These are phyloP conservation scores for Hypolimnas misippus DNA, from an alignment of 2,888 invertebrate genomes.

Conservation along the genomic window DNA sequence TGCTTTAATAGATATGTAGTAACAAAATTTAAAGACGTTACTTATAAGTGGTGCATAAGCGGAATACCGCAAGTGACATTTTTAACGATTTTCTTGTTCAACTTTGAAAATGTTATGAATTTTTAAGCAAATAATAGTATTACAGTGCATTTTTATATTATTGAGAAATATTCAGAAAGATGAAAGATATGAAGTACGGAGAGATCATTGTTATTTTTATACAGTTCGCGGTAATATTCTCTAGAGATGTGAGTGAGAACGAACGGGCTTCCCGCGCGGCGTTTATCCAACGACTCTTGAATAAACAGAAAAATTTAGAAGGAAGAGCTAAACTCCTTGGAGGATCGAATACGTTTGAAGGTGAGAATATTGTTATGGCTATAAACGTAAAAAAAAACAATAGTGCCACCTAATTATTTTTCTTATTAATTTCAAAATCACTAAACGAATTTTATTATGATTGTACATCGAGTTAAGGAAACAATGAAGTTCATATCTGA, in stretches of 20 bases:
- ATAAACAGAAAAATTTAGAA: constrained; percentile 88
- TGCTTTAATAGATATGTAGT: not conserved
- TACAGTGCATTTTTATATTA: not conserved
- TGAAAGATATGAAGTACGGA: constrained; percentile 10
- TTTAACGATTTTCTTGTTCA: too few relatives aligned
- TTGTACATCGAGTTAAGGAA: too few relatives aligned
- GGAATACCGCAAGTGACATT: not conserved
- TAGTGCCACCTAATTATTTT: too few relatives aligned
- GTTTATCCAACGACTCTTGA: constrained; percentile 87
- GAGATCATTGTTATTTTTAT: constrained; percentile 32
- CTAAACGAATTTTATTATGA: too few relatives aligned
- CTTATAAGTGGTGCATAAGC: not conserved
- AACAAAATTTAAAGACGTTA: not conserved
- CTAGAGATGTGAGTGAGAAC: constrained; percentile 63
- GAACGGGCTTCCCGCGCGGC: constrained; percentile 77
- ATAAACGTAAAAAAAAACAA: not conserved
- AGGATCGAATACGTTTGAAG: constrained; percentile 88
- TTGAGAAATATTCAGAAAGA: not conserved
- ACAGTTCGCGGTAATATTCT: constrained; percentile 33
- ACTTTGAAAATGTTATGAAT: too few relatives aligned
- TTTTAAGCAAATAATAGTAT: too few relatives aligned
- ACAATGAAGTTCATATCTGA: too few relatives aligned
- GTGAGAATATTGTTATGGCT: constrained; percentile 70
- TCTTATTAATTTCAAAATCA: too few relatives aligned
- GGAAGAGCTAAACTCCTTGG: constrained; percentile 89